A percentile compares a stretch with the other conserved stretches of the same genome.
Evolutionary conservation across 2,113 vertebrate genomes (phyloP).

Genomic region (Tetrax tetrax): DNA sequence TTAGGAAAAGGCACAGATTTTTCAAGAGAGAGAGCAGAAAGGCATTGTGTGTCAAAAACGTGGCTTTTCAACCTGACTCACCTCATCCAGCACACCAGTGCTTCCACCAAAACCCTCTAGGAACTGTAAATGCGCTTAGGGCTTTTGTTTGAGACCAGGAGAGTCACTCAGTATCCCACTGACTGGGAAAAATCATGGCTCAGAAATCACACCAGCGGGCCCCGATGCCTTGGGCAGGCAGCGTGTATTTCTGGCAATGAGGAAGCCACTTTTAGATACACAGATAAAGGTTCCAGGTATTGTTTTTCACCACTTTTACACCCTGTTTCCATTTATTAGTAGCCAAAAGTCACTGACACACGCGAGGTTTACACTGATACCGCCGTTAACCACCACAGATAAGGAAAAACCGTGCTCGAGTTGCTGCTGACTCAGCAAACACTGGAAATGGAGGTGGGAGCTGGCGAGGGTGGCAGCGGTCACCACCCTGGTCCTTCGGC

Average conservation of each 20-base stretch:
- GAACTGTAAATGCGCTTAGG: fast-evolving
- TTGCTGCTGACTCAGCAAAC: not conserved
- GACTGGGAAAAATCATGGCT: not conserved
- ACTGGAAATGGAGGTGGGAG: not conserved
- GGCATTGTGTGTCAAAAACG: fast-evolving
- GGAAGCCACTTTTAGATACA: not conserved
- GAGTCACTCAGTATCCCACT: not conserved
- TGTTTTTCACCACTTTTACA: not conserved
- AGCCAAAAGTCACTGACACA: not conserved
- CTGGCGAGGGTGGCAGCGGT: fast-evolving
- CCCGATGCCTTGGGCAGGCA: fast-evolving
- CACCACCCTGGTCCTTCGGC: not conserved
- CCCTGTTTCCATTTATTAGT: not conserved
- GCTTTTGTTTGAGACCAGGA: not conserved
- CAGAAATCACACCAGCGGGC: not conserved
- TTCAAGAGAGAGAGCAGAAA: not conserved
- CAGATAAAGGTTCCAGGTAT: not conserved
- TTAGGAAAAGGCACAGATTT: fast-evolving
- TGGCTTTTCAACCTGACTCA: not conserved
- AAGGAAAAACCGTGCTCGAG: not conserved
- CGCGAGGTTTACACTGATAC: not conserved
- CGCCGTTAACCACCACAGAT: not conserved
- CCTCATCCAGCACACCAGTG: not conserved
- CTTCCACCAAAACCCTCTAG: not conserved
- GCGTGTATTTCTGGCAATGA: not conserved